phyloP scores from a whole-genome alignment of 1,140 invertebrate species.

The Coenobita brevimanus region DNA sequence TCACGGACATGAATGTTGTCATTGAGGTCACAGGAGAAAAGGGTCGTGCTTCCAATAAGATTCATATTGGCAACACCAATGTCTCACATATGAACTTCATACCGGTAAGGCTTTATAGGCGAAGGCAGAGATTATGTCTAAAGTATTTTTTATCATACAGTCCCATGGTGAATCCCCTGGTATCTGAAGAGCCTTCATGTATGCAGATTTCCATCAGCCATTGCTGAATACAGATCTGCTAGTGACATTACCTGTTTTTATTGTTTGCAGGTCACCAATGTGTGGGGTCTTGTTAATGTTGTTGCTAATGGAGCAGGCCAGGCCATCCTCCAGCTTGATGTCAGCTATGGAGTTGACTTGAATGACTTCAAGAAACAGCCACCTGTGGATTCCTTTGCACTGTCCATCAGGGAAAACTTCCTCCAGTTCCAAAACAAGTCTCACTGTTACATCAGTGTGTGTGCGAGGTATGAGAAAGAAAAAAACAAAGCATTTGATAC shows the following conservation, averaged over 20 bases:
- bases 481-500: too few relatives aligned
- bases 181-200: not conserved
- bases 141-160: too few relatives aligned
- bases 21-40: slow-evolving; percentile 67
- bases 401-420: slow-evolving; percentile 74
- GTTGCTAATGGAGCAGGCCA: slow-evolving; percentile 77
- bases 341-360: slow-evolving; percentile 78
- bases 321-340: slow-evolving; percentile 77
- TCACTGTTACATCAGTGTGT: slow-evolving; percentile 74
- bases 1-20: slow-evolving; percentile 76
- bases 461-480: slow-evolving; percentile 74
- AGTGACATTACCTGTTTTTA: too few relatives aligned
- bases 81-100: slow-evolving; percentile 58
- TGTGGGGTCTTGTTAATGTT: slow-evolving; percentile 78
- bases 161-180: too few relatives aligned
- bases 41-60: slow-evolving; percentile 23
- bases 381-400: slow-evolving; percentile 75
- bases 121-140: too few relatives aligned
- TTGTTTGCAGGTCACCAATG: slow-evolving; percentile 65
- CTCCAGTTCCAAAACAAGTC: slow-evolving; percentile 77
- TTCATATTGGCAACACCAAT: slow-evolving; percentile 31
- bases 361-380: slow-evolving; percentile 75
- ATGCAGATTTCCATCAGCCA: not conserved
- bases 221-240: too few relatives aligned
- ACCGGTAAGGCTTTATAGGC: slow-evolving; percentile 34